Evolutionary conservation across 2,797 vertebrate species (phyloP), one percentile per base, ranked within the genome.

Genomic region (Acrossocheilus wenchowensis): DNA sequence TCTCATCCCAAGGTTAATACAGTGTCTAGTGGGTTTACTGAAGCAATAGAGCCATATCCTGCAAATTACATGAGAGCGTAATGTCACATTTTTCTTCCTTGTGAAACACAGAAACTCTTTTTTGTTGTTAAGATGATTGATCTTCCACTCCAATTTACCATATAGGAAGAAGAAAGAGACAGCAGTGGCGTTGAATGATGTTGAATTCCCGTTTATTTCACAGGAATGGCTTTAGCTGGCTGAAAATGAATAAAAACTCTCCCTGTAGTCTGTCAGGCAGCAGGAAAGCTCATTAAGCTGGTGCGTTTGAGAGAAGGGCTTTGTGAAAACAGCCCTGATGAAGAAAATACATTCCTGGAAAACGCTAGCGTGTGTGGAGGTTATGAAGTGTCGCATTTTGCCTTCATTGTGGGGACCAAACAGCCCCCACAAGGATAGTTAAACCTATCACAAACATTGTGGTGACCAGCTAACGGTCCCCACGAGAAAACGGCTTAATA

Each of bases 1-100:
- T 82, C 73, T 89, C 88, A 86, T 88, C 69, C 62, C 86, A 86
- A 88, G 87, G 89, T 90, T 88, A 88, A 90, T 87, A 88, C 64
- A 60, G 64, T 84, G 87, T 85, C 79, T 83, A 41, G 77, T 48
- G 73, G 85, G 75, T 83, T 89, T 69, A 82, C 69, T 80, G 41
- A 88, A 78, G 62, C 87, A 62, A 52, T 66, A 60, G 68, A 83
- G 34, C 52, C 60, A 50, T 78, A 80, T 77, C 52, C 75, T 69
- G 57, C 26, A 86, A 83, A 80, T 86, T 66, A 84, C 82, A 83
- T 21, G 64, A 83, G 71, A 52, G 77, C 11, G 36, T 66, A 71
- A 83, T 57, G 68, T 14, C 64, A 83, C 39, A 80, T 86, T 87
- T 83, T 77, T 88, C 84, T 85, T 72, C 43, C 77, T 57, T 83